Evolutionary conservation across 2,888 invertebrate species (phyloP).

Genomic region (Ormyrus nitidulus): DNA sequence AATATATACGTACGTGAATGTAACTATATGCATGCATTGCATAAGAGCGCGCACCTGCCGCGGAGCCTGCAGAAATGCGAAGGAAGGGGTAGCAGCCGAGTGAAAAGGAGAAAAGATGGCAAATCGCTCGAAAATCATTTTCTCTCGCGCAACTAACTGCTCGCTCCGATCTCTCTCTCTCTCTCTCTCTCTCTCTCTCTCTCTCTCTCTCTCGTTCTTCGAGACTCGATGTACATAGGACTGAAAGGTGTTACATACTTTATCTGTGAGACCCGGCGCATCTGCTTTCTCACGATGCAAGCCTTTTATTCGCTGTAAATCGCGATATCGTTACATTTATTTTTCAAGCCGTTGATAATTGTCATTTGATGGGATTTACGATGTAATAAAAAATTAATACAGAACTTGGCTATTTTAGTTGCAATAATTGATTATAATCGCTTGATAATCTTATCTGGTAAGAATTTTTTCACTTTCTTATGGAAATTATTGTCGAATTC

Average conservation of each 20-base stretch:
- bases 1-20: slow-evolving; percentile 15
- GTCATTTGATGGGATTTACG: too few relatives aligned
- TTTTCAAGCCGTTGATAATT: slow-evolving; percentile 20
- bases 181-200: slow-evolving; percentile 26
- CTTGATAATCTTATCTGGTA: too few relatives aligned
- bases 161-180: slow-evolving; percentile 16
- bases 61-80: neutral
- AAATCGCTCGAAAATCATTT: slow-evolving; percentile 56
- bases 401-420: too few relatives aligned
- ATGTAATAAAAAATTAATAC: too few relatives aligned
- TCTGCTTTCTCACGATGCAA: slow-evolving; percentile 54
- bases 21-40: slow-evolving; percentile 35
- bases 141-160: slow-evolving; percentile 28
- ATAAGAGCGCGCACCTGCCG: slow-evolving; percentile 12
- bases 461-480: too few relatives aligned
- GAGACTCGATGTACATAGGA: slow-evolving; percentile 17
- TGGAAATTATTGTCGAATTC: too few relatives aligned
- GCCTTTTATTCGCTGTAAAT: slow-evolving; percentile 25
- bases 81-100: neutral
- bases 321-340: slow-evolving; percentile 37
- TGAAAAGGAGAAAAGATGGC: slow-evolving; percentile 38
- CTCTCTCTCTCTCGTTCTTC: neutral
- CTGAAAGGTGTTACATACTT: slow-evolving; percentile 43
- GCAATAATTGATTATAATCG: too few relatives aligned
- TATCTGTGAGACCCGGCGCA: slow-evolving; percentile 45